phyloP scores from a whole-genome alignment of 2,797 vertebrate species.

The Tragelaphus eurycerus region DNA sequence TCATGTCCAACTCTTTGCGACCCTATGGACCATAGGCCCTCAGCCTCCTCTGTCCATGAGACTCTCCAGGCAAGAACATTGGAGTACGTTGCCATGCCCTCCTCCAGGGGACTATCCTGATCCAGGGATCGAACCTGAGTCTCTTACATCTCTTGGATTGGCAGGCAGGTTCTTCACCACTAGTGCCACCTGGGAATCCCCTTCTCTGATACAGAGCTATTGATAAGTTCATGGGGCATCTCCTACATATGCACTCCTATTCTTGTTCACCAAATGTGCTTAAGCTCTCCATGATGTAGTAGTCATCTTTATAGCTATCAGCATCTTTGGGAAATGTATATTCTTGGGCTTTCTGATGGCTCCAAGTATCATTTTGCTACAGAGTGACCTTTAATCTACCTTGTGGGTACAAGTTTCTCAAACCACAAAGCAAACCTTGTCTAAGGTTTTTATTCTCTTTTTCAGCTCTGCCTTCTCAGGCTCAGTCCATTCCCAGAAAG shows the following conservation, averaged over 20 bases:
- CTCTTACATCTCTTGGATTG: background rate
- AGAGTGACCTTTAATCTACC: background rate
- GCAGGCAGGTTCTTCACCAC: background rate
- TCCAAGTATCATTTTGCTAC: background rate
- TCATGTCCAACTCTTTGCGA: background rate
- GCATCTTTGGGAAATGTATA: background rate
- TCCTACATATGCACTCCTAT: background rate
- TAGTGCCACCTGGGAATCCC: background rate
- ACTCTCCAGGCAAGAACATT: background rate
- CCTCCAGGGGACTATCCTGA: background rate
- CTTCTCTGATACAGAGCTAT: background rate
- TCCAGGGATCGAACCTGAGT: background rate
- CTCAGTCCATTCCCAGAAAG: background rate
- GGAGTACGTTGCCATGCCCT: background rate
- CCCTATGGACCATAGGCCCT: background rate
- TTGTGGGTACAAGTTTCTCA: background rate
- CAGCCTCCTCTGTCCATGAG: background rate
- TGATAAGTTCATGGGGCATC: background rate
- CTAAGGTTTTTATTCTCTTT: conserved; percentile 24
- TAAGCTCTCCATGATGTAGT: background rate
- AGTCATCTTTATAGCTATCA: background rate
- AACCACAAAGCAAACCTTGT: background rate
- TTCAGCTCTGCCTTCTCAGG: background rate
- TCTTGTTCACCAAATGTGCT: background rate
- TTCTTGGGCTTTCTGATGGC: conserved; percentile 4